Base-by-base conservation (phyloP, 1,140 invertebrate species). In the Pachyrhynchus sulphureomaculatus region DNA sequence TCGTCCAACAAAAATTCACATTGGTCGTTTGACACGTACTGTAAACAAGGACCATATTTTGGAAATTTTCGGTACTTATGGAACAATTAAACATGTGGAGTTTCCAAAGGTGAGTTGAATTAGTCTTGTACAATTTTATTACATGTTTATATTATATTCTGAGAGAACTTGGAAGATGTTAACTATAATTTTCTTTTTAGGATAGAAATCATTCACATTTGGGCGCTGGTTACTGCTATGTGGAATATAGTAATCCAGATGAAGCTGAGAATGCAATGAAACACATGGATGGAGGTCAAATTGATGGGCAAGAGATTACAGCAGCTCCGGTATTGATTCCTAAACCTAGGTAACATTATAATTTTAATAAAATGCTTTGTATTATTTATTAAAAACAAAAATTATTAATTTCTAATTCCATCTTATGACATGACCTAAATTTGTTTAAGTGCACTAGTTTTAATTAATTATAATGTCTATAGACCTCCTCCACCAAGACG, bases 261-360 rank as follows among this genome's bases (percentile, higher is more conserved):
- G 95, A 98, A 78, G 96, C 96, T 26, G 95, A 98, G 78, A 96
- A 96, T 80, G 96, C 96, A 0, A 94, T 98, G 86, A 98, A 98
- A 78, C 93, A 98, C 70, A 99, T 99, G 96, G 95, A 99, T 81
- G 96, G 96, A 76, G 96, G 88, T 26, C 89, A 91, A 78, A 88
- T 92, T 66, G 89, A 91, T 81, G 95, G 95, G 13, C 93, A 96
- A 76, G 95, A 97, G 80, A 92, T 98, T 39, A 95, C 92, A 18
- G 93, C 92, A 29, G 92, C 93, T 34, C 92, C 93, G 18, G 92
- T 96, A 37, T 80, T 95, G 64, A 79, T 92, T 49, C 91, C 88
- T 26, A 87, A 90, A 67, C 82, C 84, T 2, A 81, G 53, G 60
- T 62, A 36, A 26, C 13, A 10, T 17, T 18, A 26, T 4, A 4